Conservation (phyloP, 2,797 vertebrate genomes). For the Cyclura pinguis region DNA sequence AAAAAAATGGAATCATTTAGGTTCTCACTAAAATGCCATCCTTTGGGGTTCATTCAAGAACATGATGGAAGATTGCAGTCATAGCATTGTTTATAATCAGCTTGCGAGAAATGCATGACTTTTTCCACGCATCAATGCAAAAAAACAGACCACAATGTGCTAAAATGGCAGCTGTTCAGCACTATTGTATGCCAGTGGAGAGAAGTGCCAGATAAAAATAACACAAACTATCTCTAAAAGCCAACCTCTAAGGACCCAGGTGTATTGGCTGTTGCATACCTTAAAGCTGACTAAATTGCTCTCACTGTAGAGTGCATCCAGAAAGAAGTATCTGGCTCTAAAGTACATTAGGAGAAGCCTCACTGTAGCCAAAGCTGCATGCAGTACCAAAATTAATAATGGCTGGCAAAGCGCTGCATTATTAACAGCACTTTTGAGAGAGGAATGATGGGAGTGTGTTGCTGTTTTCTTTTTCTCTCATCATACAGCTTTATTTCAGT, state of each 20-base stretch:
- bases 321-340: conserved; percentile 42
- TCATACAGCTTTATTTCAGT: conserved; percentile 17
- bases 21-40: neutral
- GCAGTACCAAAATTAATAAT: conserved; percentile 58
- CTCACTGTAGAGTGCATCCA: neutral
- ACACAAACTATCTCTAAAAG: conserved; percentile 13
- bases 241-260: neutral
- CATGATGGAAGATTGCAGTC: neutral
- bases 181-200: neutral
- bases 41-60: conserved; percentile 15
- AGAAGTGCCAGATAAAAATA: neutral
- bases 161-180: neutral
- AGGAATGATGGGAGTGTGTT: conserved; percentile 30
- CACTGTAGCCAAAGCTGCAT: conserved; percentile 58
- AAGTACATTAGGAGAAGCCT: conserved; percentile 48
- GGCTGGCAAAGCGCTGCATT: conserved; percentile 60
- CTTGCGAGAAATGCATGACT: neutral
- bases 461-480: conserved; percentile 29
- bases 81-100: conserved; percentile 29
- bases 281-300: neutral
- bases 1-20: neutral
- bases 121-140: rapidly evolving
- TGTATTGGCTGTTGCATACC: rapidly evolving
- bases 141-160: neutral
- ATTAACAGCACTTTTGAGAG: conserved; percentile 44